phyloP scores from a whole-genome alignment of 2,797 vertebrate species.

The Hemibagrus guttatus region DNA sequence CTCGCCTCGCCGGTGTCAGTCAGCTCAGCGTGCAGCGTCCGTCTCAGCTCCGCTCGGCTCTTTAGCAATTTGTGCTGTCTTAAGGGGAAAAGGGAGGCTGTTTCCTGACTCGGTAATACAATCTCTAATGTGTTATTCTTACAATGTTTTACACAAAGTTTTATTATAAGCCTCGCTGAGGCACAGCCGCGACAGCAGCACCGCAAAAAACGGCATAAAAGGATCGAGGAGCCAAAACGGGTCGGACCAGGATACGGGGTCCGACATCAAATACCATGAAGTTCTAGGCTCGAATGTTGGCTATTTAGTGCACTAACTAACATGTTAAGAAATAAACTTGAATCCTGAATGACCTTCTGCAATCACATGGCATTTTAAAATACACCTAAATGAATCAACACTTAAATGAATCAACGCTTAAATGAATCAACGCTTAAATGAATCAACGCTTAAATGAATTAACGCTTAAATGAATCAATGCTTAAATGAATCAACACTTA shows the following conservation, averaged over 20 bases:
- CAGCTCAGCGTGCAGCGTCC: slow-evolving; percentile 63
- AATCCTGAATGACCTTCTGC: not conserved
- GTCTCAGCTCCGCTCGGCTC: slow-evolving; percentile 27
- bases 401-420: too few relatives aligned
- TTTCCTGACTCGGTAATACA: slow-evolving; percentile 67
- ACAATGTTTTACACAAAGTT: slow-evolving; percentile 63
- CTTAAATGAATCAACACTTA: too few relatives aligned
- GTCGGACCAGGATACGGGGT: not conserved
- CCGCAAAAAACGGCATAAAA: slow-evolving; percentile 22
- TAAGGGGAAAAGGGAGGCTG: slow-evolving; percentile 62
- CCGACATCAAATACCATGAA: not conserved
- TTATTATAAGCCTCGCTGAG: slow-evolving; percentile 65
- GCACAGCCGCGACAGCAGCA: slow-evolving; percentile 37
- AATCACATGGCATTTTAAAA: not conserved
- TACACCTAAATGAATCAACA: too few relatives aligned
- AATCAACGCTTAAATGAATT: too few relatives aligned
- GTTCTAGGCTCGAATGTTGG: not conserved
- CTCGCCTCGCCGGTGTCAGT: slow-evolving; percentile 53
- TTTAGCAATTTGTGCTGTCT: slow-evolving; percentile 70
- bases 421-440: too few relatives aligned
- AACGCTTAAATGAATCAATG: too few relatives aligned
- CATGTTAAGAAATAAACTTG: not conserved
- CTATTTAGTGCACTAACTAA: not conserved
- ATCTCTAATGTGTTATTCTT: slow-evolving; percentile 65
- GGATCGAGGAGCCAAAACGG: slow-evolving; percentile 11